Evolutionary conservation across 2,113 vertebrate genomes (phyloP).

Genomic region (Origma solitaria): DNA sequence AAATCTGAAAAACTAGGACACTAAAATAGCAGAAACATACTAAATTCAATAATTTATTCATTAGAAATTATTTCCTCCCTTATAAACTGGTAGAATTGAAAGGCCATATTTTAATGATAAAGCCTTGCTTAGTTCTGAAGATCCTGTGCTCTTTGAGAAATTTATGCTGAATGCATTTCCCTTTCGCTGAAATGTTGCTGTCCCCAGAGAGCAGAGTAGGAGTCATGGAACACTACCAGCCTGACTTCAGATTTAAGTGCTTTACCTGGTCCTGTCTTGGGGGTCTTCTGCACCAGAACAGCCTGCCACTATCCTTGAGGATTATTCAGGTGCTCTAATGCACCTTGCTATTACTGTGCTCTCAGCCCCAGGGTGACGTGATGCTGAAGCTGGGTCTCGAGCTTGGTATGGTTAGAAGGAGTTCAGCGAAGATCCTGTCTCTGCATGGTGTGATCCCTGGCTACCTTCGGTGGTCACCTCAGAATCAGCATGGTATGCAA

Average conservation of each 20-base stretch:
- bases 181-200: background rate
- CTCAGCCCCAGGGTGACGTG: background rate
- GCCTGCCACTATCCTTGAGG: background rate
- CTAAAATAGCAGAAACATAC: background rate
- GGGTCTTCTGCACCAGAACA: background rate
- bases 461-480: background rate
- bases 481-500: background rate
- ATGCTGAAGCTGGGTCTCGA: background rate
- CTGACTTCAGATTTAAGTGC: background rate
- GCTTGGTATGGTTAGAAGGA: background rate
- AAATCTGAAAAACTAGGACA: background rate
- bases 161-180: background rate
- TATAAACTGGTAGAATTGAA: background rate
- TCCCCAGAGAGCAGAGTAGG: background rate
- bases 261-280: background rate
- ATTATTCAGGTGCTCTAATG: background rate
- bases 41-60: slow-evolving; percentile 5
- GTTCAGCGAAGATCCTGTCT: background rate
- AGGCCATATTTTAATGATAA: background rate
- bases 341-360: background rate
- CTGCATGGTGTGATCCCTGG: background rate
- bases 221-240: background rate
- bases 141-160: background rate
- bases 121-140: background rate
- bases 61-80: background rate